Evolutionary conservation across 2,888 invertebrate species (phyloP), one percentile per base, ranked within the genome.

Genomic region (Gastrophysa polygoni): DNA sequence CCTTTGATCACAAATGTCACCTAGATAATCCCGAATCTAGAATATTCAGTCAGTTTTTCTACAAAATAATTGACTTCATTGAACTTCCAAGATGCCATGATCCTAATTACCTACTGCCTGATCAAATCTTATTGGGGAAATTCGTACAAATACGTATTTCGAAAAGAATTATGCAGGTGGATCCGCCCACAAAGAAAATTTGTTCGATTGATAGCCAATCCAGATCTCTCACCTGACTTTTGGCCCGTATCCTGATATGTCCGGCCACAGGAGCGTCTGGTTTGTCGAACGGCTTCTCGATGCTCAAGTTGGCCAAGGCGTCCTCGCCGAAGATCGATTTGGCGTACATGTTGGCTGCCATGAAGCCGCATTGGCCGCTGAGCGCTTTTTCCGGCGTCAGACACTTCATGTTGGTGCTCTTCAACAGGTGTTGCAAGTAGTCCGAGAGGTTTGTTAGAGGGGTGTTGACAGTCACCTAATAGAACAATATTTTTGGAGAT

Each of bases 341-440:
- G 47, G 98, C 98, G 84, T 99, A 99, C 87, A 99, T 90, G 81
- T 99, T 99, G 47, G 99, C 99, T 5, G 98, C 98, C 95, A 99
- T 95, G 83, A 99, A 99, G 5, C 98, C 98, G 82, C 99, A 99
- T 73, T 98, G 96, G 0, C 98, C 98, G 0, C 93, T 92, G 58
- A 98, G 83, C 0, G 96, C 96, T 89, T 96, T 96, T 76, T 97
- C 96, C 0, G 98, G 98, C 1, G 99, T 99, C 61, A 99, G 87
- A 78, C 98, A 98, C 79, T 96, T 96, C 98, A 99, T 99, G 81
- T 99, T 99, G 64, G 99, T 99, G 73, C 95, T 94, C 69, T 91
- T 90, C 59, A 98, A 85, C 55, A 99, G 85, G 78, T 98, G 96
- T 64, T 91, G 89, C 58, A 99, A 85, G 83, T 98, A 99, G 70